A percentile compares a stretch with the other conserved stretches of the same genome.
Evolutionary conservation across 2,113 vertebrate genomes (phyloP).

Genomic region (Porphyrio hochstetteri): DNA sequence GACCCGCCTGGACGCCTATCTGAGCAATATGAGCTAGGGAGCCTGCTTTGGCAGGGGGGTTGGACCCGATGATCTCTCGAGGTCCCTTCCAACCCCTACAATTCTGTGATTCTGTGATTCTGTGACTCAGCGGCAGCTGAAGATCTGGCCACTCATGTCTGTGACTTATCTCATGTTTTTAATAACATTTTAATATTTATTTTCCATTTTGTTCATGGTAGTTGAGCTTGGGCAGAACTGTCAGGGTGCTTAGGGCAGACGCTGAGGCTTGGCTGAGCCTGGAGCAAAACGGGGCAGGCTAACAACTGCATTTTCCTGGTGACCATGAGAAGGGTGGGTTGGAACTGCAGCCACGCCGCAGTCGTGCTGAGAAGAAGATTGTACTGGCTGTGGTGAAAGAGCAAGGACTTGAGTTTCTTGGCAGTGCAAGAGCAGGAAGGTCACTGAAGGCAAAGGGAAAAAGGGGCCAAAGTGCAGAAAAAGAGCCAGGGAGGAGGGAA

Average conservation of each 20-base stretch:
- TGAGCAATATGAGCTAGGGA: too few relatives aligned
- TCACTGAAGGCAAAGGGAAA: not conserved
- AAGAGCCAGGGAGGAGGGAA: not conserved
- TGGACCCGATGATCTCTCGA: too few relatives aligned
- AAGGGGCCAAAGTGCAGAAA: not conserved
- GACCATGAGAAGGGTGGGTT: not conserved
- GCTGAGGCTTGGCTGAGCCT: fast-evolving
- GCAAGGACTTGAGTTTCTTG: not conserved
- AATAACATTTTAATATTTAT: too few relatives aligned
- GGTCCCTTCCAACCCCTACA: too few relatives aligned
- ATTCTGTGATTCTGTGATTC: too few relatives aligned
- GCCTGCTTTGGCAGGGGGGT: too few relatives aligned
- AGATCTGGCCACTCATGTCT: fast-evolving
- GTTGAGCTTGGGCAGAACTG: not conserved
- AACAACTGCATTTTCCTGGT: fast-evolving
- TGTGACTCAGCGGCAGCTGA: not conserved
- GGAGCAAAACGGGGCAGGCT: too few relatives aligned
- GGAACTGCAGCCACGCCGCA: not conserved
- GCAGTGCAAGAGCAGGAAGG: fast-evolving
- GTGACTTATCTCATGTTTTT: too few relatives aligned
- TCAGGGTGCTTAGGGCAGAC: fast-evolving
- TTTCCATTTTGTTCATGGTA: fast-evolving
- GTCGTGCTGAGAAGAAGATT: fast-evolving
- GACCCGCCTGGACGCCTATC: too few relatives aligned
- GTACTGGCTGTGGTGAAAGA: not conserved